Evolutionary conservation across 2,888 invertebrate genomes (phyloP), one percentile per base, ranked within the genome.

Genomic region (Aricia artaxerxes): DNA sequence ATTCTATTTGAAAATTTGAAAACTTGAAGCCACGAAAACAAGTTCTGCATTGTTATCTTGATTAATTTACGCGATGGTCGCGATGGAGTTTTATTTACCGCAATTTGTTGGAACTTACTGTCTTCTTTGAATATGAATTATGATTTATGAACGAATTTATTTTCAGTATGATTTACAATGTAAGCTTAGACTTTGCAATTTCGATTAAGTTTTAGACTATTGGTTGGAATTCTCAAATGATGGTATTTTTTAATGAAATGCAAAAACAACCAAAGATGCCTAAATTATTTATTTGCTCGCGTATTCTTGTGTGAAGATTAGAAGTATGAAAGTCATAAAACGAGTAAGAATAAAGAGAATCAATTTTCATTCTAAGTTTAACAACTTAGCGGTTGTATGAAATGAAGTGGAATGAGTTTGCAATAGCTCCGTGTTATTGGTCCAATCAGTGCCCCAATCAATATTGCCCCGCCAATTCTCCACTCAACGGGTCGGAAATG

Each of bases 401-500:
- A 78, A 73, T 78, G 61, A 44, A 40, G 24, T 60, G 75, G 79
- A 79, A 79, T 79, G 75, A 61, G 79, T 79, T 75, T 38, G 75
- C 40, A 40, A 31, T 75, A 24, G 40, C 40, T 7, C 35, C 61
- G 75, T 35, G 79, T 44, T 79, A 79, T 79, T 75, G 79, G 35
- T 9, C 61, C 75, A 79, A 79, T 79, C 75, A 75, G 61, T 73
- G 75, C 57, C 31, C 4, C 16, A 69, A 69, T 69, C 69, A 69
- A 69, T 79, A 31, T 24, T 61, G 64, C 31, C 57, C 57, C 57
- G 73, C 44, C 57, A 73, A 75, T 79, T 79, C 61, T 61, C 61
- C 61, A 61, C 44, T 79, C 79, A 60, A 76, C 35, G 79, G 75
- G 7, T 44, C 79, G 79, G 79, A 79, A 79, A 79, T 79, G 4